A percentile compares a stretch with the other conserved stretches of the same genome.
Evolutionary conservation across 2,797 vertebrate genomes (phyloP).

Genomic region (Selene dorsalis): DNA sequence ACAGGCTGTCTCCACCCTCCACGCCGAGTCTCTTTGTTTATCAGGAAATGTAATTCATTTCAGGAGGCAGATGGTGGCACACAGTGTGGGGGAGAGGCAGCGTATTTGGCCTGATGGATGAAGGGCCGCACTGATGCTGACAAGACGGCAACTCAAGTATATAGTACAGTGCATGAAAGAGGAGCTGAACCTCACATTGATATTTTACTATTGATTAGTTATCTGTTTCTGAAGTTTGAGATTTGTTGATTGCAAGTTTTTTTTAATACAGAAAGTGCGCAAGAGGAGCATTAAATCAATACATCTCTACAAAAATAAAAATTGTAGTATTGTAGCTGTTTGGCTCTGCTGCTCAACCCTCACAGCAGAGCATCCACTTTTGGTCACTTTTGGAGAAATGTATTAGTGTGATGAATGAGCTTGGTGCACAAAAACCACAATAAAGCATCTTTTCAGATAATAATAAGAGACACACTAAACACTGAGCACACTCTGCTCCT

Average conservation of each 20-base stretch:
- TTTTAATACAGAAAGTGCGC: neutral
- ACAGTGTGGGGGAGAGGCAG: constrained; percentile 10
- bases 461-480: neutral
- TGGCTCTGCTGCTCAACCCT: constrained; percentile 14
- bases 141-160: neutral
- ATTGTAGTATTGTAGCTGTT: neutral
- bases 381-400: neutral
- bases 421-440: neutral
- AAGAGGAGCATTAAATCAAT: constrained; percentile 25
- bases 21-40: constrained; percentile 43
- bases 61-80: constrained; percentile 38
- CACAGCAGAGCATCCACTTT: constrained; percentile 19
- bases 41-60: constrained; percentile 63
- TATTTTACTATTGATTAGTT: neutral
- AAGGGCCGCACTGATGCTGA: constrained; percentile 15
- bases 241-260: neutral
- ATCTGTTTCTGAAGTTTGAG: neutral
- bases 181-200: constrained; percentile 1
- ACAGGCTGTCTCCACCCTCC: constrained; percentile 24
- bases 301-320: constrained; percentile 6
- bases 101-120: constrained; percentile 51
- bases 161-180: constrained; percentile 4
- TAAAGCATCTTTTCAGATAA: neutral
- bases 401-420: constrained; percentile 33
- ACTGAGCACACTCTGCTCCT: neutral